Conservation (phyloP, 2,797 vertebrate species). For the Chromis chromis region DNA sequence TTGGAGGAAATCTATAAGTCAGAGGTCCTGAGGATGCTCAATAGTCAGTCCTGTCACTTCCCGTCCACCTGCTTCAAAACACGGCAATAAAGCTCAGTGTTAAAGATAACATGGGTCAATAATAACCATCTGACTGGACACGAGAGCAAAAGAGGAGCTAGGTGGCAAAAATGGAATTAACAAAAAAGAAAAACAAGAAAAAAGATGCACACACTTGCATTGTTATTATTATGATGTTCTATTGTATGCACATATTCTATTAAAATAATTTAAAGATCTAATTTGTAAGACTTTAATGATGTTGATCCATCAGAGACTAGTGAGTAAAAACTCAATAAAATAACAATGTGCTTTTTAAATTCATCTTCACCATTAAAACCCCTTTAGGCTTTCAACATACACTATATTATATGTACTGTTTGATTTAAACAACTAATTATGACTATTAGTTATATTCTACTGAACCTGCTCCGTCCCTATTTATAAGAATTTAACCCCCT, state of each 20-base stretch:
- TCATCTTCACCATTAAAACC: background rate
- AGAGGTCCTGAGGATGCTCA: constrained; percentile 63
- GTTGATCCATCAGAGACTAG: background rate
- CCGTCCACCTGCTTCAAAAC: constrained; percentile 47
- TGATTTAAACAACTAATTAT: background rate
- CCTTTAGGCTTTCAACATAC: background rate
- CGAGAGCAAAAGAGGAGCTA: constrained; percentile 8
- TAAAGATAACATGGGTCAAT: constrained; percentile 61
- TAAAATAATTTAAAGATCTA: background rate
- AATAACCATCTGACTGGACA: constrained; percentile 39
- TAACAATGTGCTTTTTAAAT: background rate
- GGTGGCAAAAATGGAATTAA: background rate
- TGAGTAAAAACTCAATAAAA: background rate
- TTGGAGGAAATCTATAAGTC: constrained; percentile 69
- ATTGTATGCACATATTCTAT: background rate
- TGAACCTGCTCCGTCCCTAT: background rate
- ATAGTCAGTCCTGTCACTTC: constrained; percentile 64
- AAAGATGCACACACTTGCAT: background rate
- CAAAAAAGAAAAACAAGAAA: background rate
- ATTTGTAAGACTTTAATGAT: background rate
- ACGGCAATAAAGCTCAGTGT: constrained; percentile 34
- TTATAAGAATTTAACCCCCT: background rate
- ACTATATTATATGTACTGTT: background rate
- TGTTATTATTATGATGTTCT: background rate
- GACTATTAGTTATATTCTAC: background rate